Evolutionary conservation across 2,113 vertebrate species (phyloP), one percentile per base, ranked within the genome.

Genomic region (Oryctolagus cuniculus): DNA sequence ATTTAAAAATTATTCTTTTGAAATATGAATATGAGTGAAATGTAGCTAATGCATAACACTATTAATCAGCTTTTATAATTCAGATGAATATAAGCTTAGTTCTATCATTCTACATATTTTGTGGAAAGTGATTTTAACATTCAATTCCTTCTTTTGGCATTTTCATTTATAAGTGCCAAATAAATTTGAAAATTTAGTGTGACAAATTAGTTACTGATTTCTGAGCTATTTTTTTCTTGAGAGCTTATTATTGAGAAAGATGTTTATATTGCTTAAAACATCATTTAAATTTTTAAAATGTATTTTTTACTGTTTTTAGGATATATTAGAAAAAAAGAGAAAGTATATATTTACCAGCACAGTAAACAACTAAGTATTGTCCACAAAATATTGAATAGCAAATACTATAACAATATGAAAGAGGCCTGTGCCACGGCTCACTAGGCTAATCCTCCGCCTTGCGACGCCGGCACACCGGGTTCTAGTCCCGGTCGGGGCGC

Each of bases 121-220:
- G 44, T 73, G 53, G 10, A 91, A 79, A 77, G 19, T 81, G 75
- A 87, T 55, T 78, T 94, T 93, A 72, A 74, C 63, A 66, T 53
- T 64, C 16, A 87, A 53, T 64, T 15, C 55, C 36, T 36, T 38
- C 49, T 29, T 89, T 86, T 77, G 5, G 70, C 6, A 81, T 73
- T 58, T 53, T 87, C 31, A 80, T 95, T 89, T 85, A 83, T 92
- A 93, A 94, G 81, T 87, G n/a, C 7, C n/a, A 86, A 75, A 69
- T 78, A 44, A 2, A 79, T 72, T 75, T 67, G 10, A 66, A 22
- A 75, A 72, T 63, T 7, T 10, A 90, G 17, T 53, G 38, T 92
- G 34, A 89, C 74, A 73, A 90, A 1, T 80, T 27, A 17, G 70
- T 34, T 86, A 92, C 63, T 89, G 27, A 61, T 80, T 70, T 93